Conservation (phyloP, 2,888 invertebrate species). For the Polymixis flavicincta region DNA sequence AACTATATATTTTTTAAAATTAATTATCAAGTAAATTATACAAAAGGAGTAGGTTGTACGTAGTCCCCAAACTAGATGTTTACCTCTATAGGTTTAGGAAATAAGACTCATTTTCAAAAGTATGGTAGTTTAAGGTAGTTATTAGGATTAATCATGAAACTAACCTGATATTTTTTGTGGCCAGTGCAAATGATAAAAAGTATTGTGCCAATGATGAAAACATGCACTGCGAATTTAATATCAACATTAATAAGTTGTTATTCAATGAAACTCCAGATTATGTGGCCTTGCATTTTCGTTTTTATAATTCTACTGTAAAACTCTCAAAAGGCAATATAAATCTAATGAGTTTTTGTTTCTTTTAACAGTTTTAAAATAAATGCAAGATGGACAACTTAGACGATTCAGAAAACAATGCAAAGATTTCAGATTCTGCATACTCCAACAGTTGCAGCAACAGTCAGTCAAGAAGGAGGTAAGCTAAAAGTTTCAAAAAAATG, state of each 20-base stretch:
- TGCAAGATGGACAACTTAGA: slow-evolving; percentile 79
- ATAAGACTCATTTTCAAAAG: not conserved
- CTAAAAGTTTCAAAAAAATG: not conserved
- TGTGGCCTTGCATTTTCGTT: not conserved
- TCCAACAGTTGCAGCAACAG: slow-evolving; percentile 96
- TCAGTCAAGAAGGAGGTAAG: slow-evolving; percentile 95
- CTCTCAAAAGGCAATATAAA: not conserved
- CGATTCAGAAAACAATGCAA: slow-evolving; percentile 91
- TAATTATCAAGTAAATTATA: not conserved
- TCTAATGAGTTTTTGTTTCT: slow-evolving; percentile 7
- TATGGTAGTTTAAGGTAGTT: not conserved
- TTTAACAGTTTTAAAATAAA: slow-evolving; percentile 39
- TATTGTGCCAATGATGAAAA: slow-evolving; percentile 5
- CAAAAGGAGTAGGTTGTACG: not conserved
- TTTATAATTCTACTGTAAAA: slow-evolving; percentile 1
- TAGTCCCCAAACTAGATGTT: not conserved
- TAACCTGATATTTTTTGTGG: not conserved
- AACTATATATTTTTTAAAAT: no score
- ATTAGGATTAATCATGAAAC: not conserved
- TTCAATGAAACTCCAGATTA: not conserved
- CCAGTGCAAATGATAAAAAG: slow-evolving; percentile 22
- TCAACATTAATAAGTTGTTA: not conserved
- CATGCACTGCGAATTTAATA: slow-evolving; percentile 16
- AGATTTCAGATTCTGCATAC: slow-evolving; percentile 95
- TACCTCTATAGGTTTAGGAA: not conserved